phyloP scores from a whole-genome alignment of 2,797 vertebrate species.

The Alauda arvensis region DNA sequence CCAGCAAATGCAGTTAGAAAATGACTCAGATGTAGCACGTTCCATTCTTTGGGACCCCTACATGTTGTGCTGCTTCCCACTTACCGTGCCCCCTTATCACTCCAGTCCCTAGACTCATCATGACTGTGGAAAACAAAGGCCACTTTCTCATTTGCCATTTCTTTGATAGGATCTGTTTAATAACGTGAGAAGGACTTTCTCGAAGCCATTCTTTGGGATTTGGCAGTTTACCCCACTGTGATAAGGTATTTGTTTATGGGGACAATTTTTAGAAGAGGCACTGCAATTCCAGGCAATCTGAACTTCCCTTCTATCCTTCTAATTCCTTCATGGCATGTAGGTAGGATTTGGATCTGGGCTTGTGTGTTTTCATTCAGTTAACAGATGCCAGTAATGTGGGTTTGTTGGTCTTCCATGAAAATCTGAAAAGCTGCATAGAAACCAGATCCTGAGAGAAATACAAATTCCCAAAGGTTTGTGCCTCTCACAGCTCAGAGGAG shows the following conservation, averaged over 20 bases:
- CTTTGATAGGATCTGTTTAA: not conserved
- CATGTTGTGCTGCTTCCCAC: not conserved
- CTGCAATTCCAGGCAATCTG: conserved; percentile 32
- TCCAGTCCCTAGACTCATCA: not conserved
- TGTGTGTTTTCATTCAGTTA: conserved; percentile 35
- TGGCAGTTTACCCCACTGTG: not conserved
- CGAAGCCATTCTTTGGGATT: not conserved
- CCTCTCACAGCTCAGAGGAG: conserved; percentile 46
- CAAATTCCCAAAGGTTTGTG: conserved; percentile 39
- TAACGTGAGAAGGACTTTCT: not conserved
- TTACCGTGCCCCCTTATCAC: accelerated
- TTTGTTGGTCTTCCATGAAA: conserved; percentile 41
- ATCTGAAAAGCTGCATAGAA: conserved; percentile 34
- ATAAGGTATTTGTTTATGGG: not conserved
- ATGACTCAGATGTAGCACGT: not conserved
- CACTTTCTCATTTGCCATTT: not conserved
- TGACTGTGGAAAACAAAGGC: not conserved
- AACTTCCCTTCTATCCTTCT: conserved; percentile 43
- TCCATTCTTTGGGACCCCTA: not conserved
- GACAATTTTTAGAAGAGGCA: conserved; percentile 1
- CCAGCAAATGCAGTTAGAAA: not conserved
- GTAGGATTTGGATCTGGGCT: conserved; percentile 28
- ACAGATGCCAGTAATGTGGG: not conserved
- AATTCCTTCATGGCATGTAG: not conserved
- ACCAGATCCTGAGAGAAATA: conserved; percentile 14